Evolutionary conservation across 2,113 vertebrate species (phyloP), one percentile per base, ranked within the genome.

Genomic region (Thamnophis sirtalis): DNA sequence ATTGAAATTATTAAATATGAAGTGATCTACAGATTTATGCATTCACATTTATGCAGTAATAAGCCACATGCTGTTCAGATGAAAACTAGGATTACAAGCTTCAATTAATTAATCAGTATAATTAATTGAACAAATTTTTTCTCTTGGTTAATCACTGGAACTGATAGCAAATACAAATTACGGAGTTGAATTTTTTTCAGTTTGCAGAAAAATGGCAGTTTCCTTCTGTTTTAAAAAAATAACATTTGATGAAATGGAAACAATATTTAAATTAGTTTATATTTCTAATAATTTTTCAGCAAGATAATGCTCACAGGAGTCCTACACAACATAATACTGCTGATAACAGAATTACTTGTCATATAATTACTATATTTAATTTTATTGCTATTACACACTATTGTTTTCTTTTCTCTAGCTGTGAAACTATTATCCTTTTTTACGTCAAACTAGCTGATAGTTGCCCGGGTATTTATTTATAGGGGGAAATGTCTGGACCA

Each of bases 41-140:
- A 89, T 48, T 63, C 43, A 60, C 9, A 13, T 10, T 28, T 89
- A 43, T 63, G 24, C 60, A 73, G 90, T 73, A 84, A 91, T 7
- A 0, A 84, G 17, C 92, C 93, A 33, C 60, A 10, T 73, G 10
- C 53, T 92, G 90, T 93, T 94, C 92, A 68, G 48, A 89, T 94
- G 51, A 63, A 94, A 94, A 68, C 1, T 0, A 24, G 3, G 21
- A 33, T 11, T 87, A 88, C 33, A 88, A 43, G 10, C 54, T 90
- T 54, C 60, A 73, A 4, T 50, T 89, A 63, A 89, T 50, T 89
- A 89, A 68, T 68, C 43, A 89, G n/a, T 53, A 55, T 56, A 24
- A 88, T 88, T 88, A 88, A 60, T n/a, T 24, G 33, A 89, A 26
- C 5, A 63, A 63, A 63, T 26, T 15, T 63, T 63, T 63, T 50